Evolutionary conservation across 2,888 invertebrate species (phyloP).

Genomic region (Megastigmus dorsalis): DNA sequence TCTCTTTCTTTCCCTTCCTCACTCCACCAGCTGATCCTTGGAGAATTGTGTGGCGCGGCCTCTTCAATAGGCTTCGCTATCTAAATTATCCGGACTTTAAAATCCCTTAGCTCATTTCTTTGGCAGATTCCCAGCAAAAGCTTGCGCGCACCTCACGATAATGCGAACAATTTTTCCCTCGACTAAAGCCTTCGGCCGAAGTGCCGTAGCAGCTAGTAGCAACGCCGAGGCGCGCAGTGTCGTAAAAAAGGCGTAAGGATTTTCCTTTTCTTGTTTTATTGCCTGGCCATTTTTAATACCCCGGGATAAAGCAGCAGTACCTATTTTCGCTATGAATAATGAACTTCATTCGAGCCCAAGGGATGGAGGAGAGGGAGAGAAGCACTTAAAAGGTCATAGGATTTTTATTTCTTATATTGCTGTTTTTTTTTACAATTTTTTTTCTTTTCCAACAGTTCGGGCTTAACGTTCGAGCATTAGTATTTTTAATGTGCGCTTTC

Average conservation of each 20-base stretch:
- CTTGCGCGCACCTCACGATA: slow-evolving; percentile 30
- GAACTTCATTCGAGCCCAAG: slow-evolving; percentile 20
- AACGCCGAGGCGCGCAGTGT: not conserved
- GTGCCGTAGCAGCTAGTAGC: too few relatives aligned
- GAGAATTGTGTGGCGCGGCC: slow-evolving; percentile 4
- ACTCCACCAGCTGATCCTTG: not conserved
- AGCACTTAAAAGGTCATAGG: slow-evolving; percentile 5
- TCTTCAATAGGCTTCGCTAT: slow-evolving; percentile 37
- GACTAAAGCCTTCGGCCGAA: slow-evolving; percentile 7
- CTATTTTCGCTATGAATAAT: slow-evolving; percentile 47
- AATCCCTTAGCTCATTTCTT: slow-evolving; percentile 50
- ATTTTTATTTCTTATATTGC: not conserved
- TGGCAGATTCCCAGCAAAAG: slow-evolving; percentile 39
- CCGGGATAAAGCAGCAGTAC: slow-evolving; percentile 38
- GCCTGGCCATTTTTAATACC: slow-evolving; percentile 46
- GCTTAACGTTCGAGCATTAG: slow-evolving; percentile 1
- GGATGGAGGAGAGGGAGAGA: not conserved
- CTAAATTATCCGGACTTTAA: slow-evolving; percentile 47
- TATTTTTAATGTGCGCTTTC: not conserved
- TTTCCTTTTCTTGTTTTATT: slow-evolving; percentile 41
- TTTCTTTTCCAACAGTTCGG: not conserved
- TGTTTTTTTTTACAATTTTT: not conserved
- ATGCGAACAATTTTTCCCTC: slow-evolving; percentile 47
- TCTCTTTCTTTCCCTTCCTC: not conserved
- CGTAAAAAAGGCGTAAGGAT: slow-evolving; percentile 34